phyloP scores from a whole-genome alignment of 2,797 vertebrate genomes.

The Denticeps clupeoides region DNA sequence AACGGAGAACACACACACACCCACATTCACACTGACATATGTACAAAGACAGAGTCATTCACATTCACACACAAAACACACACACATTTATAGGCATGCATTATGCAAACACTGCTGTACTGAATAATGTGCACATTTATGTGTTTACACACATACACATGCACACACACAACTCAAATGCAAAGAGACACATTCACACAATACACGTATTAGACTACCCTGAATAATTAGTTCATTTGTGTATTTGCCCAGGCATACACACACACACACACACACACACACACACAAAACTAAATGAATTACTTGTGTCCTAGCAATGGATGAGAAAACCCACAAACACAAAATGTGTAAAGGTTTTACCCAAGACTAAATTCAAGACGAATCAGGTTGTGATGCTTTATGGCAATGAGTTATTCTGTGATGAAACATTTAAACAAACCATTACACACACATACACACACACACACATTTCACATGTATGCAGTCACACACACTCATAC shows the following conservation, averaged over 20 bases:
- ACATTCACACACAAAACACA: background rate
- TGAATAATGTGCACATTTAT: background rate
- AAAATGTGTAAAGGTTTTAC: too few species aligned
- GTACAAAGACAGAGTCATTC: background rate
- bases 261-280: background rate
- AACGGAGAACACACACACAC: background rate
- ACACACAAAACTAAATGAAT: background rate
- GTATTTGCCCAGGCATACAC: background rate
- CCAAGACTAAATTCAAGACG: too few species aligned
- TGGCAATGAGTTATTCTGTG: too few species aligned
- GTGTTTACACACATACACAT: background rate
- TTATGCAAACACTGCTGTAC: background rate
- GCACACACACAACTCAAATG: background rate
- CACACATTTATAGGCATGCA: slow-evolving; percentile 11
- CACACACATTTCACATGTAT: background rate
- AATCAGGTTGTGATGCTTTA: too few species aligned
- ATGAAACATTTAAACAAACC: background rate
- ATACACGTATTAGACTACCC: background rate
- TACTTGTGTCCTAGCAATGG: too few species aligned
- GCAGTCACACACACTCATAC: background rate
- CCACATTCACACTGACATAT: background rate
- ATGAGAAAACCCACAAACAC: too few species aligned
- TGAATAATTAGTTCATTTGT: background rate
- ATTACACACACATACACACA: background rate
- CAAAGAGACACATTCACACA: background rate